Evolutionary conservation across 1,140 invertebrate genomes (phyloP), one percentile per base, ranked within the genome.

Genomic region (Cydia fagiglandana): DNA sequence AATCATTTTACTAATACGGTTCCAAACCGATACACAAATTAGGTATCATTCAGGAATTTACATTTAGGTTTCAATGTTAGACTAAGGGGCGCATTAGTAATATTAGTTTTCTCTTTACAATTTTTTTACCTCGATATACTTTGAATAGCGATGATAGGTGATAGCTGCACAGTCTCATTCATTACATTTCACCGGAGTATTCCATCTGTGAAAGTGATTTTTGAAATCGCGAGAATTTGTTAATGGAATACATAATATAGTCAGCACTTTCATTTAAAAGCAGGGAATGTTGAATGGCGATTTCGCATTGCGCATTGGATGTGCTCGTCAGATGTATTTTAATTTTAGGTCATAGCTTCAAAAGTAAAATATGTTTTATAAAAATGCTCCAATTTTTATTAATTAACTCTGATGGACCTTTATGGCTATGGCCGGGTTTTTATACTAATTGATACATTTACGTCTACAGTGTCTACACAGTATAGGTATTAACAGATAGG

Each of bases 201-300:
- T 24, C 10, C 20, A 24, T 61, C 20, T 61, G 56, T 61, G 24
- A 24, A 24, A 61, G 12, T 24, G 20, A 61, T 61, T 61, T 61
- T 61, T 24, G 56, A 61, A 56, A 61, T 61, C 7, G 17, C 56
- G 56, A 24, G 56, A 61, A 61, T 61, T 61, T 61, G 56, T 61
- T 61, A 61, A 61, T 61, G 56, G 56, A 61, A 24, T 20, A 61
- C 56, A 61, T 61, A 61, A 61, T 61, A 61, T 61, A 61, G 56
- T 24, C 17, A 20, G 20, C 56, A 61, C 20, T 61, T 47, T 61
- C 17, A 24, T 61, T 61, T 20, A 61, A 61, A 61, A 61, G 56
- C 56, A 10, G 53, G 53, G 5, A 61, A 61, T 3, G 56, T 61
- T 61, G 56, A 61, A 61, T 61, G 56, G 56, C 9, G 56, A 24